Evolutionary conservation across 2,113 vertebrate species (phyloP), one percentile per base, ranked within the genome.

Genomic region (Gobius niger): DNA sequence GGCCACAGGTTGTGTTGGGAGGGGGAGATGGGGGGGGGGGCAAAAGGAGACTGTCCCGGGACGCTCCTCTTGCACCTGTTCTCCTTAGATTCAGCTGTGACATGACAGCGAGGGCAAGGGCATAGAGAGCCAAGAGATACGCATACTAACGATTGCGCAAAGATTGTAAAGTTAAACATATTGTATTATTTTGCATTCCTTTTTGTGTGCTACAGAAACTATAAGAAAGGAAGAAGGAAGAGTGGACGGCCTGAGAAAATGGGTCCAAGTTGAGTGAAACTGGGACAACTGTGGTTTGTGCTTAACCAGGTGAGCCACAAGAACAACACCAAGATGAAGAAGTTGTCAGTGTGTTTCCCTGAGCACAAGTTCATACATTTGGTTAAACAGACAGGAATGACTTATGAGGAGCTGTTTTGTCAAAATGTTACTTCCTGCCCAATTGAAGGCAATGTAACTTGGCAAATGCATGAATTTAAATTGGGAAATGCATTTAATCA

Each of bases 1-100:
- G 72, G 85, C 68, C 61, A 80, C 86, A 86, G 86, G 88, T 78
- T 87, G 61, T 68, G 65, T 56, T 71, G 7, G 64, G 60, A 34
- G 69, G 72, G 77, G 61, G 79, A 75, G 69, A 53, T 47, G 75
- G 80, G 73, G 75, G 19, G 53, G 52, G 67, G 73, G 7, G 56
- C 46, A 47, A 53, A 24, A 47, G 65, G 63, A 52, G 50, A 71
- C 40, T 62, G 68, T 59, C 63, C 53, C 65, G 69, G 12, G 82
- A 77, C 76, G 80, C 74, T 75, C 76, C 76, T 82, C 63, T 47
- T 78, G 84, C 91, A 93, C 89, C 91, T 91, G 91, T 88, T 91
- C 60, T 70, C 74, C 51, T 72, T 61, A 75, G 60, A 70, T 72
- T 65, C 57, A 70, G 67, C 14, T 72, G 49, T 54, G 82, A 68